phyloP scores from a whole-genome alignment of 2,113 vertebrate genomes.

The Saguinus midas region DNA sequence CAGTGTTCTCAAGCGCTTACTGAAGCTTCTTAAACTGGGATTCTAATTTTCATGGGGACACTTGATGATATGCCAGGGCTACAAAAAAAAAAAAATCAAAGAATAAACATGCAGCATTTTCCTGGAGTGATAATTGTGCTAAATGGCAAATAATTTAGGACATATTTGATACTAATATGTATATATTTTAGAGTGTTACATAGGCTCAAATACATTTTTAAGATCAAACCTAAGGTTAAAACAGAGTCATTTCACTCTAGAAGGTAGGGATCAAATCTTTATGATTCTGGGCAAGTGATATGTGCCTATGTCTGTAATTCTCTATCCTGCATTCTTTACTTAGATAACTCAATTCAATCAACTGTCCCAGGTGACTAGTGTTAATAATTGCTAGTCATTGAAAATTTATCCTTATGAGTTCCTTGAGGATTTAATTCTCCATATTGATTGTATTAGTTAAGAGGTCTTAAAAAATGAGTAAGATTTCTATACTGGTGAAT shows the following conservation, averaged over 20 bases:
- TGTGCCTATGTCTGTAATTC: neutral
- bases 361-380: neutral
- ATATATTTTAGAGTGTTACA: neutral
- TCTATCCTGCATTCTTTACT: neutral
- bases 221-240: slow-evolving; percentile 6
- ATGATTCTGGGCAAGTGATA: neutral
- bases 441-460: neutral
- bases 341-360: neutral
- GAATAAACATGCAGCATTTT: slow-evolving; percentile 16
- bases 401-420: neutral
- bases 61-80: neutral
- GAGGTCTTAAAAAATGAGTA: neutral
- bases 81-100: neutral
- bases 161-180: neutral
- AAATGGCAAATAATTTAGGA: slow-evolving; percentile 35
- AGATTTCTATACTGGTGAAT: neutral
- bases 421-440: neutral
- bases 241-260: slow-evolving; percentile 3
- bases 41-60: neutral
- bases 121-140: neutral
- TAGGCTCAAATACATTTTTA: neutral
- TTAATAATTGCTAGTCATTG: neutral
- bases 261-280: neutral
- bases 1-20: neutral
- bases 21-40: slow-evolving; percentile 16